phyloP scores from a whole-genome alignment of 2,113 vertebrate genomes.

The Notothenia rossii region DNA sequence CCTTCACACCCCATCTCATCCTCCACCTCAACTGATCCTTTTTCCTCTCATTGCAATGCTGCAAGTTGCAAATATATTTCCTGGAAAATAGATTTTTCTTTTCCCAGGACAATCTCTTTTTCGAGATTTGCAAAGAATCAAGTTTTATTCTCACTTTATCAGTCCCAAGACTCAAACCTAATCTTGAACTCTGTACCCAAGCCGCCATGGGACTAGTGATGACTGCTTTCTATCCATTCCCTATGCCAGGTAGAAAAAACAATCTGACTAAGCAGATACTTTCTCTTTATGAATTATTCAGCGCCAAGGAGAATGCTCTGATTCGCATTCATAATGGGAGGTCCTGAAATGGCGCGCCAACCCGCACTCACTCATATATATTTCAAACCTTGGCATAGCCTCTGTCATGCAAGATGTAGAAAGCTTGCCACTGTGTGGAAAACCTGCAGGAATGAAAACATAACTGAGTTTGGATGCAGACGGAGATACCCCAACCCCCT shows the following conservation, averaged over 20 bases:
- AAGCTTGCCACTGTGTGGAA: slow-evolving; percentile 17
- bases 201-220: slow-evolving; percentile 26
- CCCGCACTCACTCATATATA: slow-evolving; percentile 71
- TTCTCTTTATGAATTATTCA: slow-evolving; percentile 78
- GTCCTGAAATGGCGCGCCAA: slow-evolving; percentile 68
- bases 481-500: neutral
- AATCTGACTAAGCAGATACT: slow-evolving; percentile 79
- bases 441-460: slow-evolving; percentile 22
- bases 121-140: slow-evolving; percentile 40
- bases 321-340: slow-evolving; percentile 77
- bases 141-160: slow-evolving; percentile 51
- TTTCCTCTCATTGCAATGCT: slow-evolving; percentile 41
- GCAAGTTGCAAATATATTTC: slow-evolving; percentile 24
- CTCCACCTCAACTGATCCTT: slow-evolving; percentile 25
- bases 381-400: slow-evolving; percentile 68
- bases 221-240: slow-evolving; percentile 51
- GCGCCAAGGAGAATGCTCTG: slow-evolving; percentile 63
- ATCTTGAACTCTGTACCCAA: slow-evolving; percentile 25
- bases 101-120: slow-evolving; percentile 15
- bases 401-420: slow-evolving; percentile 64
- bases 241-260: slow-evolving; percentile 44
- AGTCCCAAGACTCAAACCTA: slow-evolving; percentile 7
- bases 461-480: neutral
- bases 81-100: slow-evolving; percentile 19
- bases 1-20: slow-evolving; percentile 25